Base-by-base conservation (phyloP, 2,888 invertebrate genomes). In the Pteria penguin region DNA sequence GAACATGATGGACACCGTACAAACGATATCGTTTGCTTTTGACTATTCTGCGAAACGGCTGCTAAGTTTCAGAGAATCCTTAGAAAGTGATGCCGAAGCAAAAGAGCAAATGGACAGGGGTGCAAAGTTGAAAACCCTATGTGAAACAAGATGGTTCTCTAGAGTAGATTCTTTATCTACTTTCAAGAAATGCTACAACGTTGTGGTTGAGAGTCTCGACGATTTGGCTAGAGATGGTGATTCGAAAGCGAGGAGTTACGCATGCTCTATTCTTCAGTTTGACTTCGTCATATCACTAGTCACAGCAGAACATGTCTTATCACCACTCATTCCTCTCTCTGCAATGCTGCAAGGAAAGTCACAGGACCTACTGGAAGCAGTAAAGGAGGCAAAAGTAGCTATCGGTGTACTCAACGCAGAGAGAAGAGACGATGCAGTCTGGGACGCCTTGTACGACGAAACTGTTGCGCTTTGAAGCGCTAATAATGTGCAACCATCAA, bases 1-100 rank as follows among this genome's bases (percentile, higher is more conserved):
- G 27, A 75, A 78, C 22, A 36, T 78, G 68, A 68, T 78, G 55
- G 52, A 65, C 29, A 75, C 75, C 2, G 66, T 79, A 11, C 75
- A 75, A 55, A 31, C 66, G 52, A 63, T 72, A 11, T 67, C 67
- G 4, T 78, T 75, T 60, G 29, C 26, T 8, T 75, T 78, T 57
- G 62, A 67, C 62, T 68, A 72, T 36, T 75, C 69, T 1, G 68
- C 66, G 22, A 75, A 75, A 52, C 61, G 75, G 8, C 65, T 75
- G 22, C n/a, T 63, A n/a, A 24, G 32, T 22, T 72, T 68, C 29
- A 54, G 65, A 60, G 78, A 72, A 58, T 31, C 26, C 24, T 61
- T 71, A 27, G 75, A 26, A 27, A 52, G 65, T 24, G 69, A 71
- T 24, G 27, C 54, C 14, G 63, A 18, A 4, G 70, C 61, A 31